A percentile compares a stretch with the other conserved stretches of the same genome.
phyloP scores from a whole-genome alignment of 2,888 invertebrate genomes.

The Trissolcus japonicus region DNA sequence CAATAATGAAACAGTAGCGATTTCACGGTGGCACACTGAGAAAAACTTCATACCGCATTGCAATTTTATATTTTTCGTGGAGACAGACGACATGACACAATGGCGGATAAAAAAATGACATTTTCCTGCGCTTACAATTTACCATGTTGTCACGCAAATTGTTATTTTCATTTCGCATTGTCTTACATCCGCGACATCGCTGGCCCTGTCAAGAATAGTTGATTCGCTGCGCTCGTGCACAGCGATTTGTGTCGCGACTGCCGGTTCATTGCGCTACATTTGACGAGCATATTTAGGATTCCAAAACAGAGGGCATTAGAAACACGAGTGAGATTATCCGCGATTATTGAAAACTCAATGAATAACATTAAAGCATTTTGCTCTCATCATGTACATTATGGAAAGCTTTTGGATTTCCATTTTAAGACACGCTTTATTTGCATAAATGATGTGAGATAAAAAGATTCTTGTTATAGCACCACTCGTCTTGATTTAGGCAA shows the following conservation, averaged over 20 bases:
- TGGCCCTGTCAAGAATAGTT: constrained; percentile 33
- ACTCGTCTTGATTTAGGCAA: constrained; percentile 7
- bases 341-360: constrained; percentile 43
- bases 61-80: constrained; percentile 33
- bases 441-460: constrained; percentile 42
- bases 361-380: constrained; percentile 32
- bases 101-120: constrained; percentile 36
- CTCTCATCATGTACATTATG: constrained; percentile 38
- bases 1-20: constrained; percentile 47
- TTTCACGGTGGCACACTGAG: constrained; percentile 23
- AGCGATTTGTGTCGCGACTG: constrained; percentile 9
- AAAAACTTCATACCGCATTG: constrained; percentile 34
- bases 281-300: constrained; percentile 20
- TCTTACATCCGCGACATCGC: constrained; percentile 30
- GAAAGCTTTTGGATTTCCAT: constrained; percentile 41
- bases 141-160: constrained; percentile 45
- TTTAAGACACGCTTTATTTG: constrained; percentile 27
- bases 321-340: constrained; percentile 29
- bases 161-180: constrained; percentile 41
- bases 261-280: constrained; percentile 12
- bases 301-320: constrained; percentile 11
- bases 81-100: constrained; percentile 44
- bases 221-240: constrained; percentile 1
- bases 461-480: constrained; percentile 18
- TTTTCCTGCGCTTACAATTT: constrained; percentile 29